These are phyloP conservation scores for Trialeurodes vaporariorum DNA, from an alignment of 1,140 invertebrate species.

Conservation along the genomic window DNA sequence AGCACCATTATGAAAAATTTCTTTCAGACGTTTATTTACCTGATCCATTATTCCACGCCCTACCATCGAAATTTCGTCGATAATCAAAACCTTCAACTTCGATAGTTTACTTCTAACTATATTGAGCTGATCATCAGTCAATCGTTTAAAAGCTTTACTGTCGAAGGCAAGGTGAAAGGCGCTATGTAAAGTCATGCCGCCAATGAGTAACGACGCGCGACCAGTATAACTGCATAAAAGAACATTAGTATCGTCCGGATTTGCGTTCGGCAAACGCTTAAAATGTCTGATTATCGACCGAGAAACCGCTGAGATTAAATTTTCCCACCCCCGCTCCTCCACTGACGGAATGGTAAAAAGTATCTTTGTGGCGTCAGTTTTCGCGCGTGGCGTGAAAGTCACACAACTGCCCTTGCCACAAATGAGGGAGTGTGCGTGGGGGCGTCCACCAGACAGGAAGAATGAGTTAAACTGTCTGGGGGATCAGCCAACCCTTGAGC, in stretches of 20 bases:
- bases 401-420: no score
- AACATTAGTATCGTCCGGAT: no score
- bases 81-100: conserved; percentile 16
- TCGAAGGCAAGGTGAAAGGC: no score
- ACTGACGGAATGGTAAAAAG: neutral
- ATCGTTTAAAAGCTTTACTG: no score
- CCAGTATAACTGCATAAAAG: conserved; percentile 6
- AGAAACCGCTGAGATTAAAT: neutral
- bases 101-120: neutral
- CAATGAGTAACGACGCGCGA: neutral
- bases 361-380: no score
- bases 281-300: neutral
- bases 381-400: no score
- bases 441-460: no score
- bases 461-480: no score
- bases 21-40: conserved; percentile 12
- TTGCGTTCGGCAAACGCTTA: neutral
- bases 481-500: no score
- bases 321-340: conserved; percentile 1
- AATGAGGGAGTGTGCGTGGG: no score
- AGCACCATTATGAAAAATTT: conserved; percentile 7
- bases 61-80: conserved; percentile 18
- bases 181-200: conserved; percentile 4
- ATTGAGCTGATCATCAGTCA: neutral
- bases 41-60: conserved; percentile 7